Evolutionary conservation across 2,888 invertebrate genomes (phyloP).

Genomic region (Poecilus cupreus): DNA sequence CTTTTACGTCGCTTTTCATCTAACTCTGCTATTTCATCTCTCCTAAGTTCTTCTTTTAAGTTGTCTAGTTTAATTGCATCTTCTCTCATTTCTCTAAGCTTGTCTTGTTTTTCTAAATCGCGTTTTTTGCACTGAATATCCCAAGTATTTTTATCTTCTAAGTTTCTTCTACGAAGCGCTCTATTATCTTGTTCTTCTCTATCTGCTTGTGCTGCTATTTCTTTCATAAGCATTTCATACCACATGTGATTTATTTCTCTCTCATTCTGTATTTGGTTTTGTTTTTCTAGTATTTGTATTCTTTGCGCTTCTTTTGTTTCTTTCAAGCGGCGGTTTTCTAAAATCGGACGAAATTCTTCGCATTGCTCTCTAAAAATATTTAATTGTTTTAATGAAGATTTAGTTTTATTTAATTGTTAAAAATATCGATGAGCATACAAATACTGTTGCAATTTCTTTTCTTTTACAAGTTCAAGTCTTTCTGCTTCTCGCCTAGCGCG

Average conservation of each 20-base stretch:
- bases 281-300: conserved; percentile 79
- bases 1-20: conserved; percentile 64
- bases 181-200: conserved; percentile 75
- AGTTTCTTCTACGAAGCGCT: conserved; percentile 70
- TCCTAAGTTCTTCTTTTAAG: conserved; percentile 65
- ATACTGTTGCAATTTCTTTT: conserved; percentile 72
- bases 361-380: conserved; percentile 67
- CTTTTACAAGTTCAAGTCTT: conserved; percentile 72
- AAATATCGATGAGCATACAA: conserved; percentile 63
- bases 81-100: conserved; percentile 65
- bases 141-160: conserved; percentile 69
- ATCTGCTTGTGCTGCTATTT: conserved; percentile 74
- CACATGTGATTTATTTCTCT: conserved; percentile 78
- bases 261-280: conserved; percentile 74
- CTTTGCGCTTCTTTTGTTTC: conserved; percentile 76
- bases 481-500: conserved; percentile 75
- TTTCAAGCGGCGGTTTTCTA: conserved; percentile 73
- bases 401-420: conserved; percentile 68
- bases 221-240: conserved; percentile 77
- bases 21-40: conserved; percentile 66
- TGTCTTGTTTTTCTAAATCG: conserved; percentile 67
- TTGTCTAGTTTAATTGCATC: conserved; percentile 67
- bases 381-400: conserved; percentile 65
- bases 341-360: conserved; percentile 73
- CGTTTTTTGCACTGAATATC: conserved; percentile 68